Evolutionary conservation across 2,797 vertebrate genomes (phyloP).

Genomic region (Hyperoplus immaculatus): DNA sequence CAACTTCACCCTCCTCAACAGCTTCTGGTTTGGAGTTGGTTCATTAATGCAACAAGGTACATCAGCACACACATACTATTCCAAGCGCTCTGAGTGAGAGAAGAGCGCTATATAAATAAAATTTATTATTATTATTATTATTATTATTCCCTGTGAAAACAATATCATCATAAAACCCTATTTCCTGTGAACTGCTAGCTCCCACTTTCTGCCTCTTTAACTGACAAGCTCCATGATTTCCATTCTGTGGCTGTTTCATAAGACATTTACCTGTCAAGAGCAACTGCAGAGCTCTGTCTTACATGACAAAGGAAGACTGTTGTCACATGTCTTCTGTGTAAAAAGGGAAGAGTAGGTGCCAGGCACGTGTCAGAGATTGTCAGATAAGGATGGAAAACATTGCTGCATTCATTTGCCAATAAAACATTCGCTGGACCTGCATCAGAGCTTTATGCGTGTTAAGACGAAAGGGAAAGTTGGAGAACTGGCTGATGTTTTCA

Average conservation of each 20-base stretch:
- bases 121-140: no score
- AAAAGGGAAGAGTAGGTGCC: conserved; percentile 77
- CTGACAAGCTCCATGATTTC: conserved; percentile 75
- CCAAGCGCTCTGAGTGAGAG: no score
- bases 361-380: conserved; percentile 84
- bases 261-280: conserved; percentile 83
- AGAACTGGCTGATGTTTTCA: conserved; percentile 61
- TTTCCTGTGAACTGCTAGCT: conserved; percentile 14
- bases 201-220: conserved; percentile 65
- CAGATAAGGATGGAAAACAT: conserved; percentile 78
- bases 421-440: conserved; percentile 70
- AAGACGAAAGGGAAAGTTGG: conserved; percentile 69
- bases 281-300: conserved; percentile 77
- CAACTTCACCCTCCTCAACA: conserved; percentile 98
- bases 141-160: conserved; percentile 68
- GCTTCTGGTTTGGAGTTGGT: conserved; percentile 99
- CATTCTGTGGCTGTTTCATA: conserved; percentile 70
- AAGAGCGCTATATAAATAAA: no score
- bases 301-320: conserved; percentile 83
- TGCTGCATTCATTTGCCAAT: conserved; percentile 76
- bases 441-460: conserved; percentile 60
- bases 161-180: conserved; percentile 40
- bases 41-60: conserved; percentile 95
- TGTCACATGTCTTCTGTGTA: conserved; percentile 82
- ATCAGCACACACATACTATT: background rate